These are phyloP conservation scores for Thunnus albacares DNA, from an alignment of 2,797 vertebrate species.

Conservation along the genomic window DNA sequence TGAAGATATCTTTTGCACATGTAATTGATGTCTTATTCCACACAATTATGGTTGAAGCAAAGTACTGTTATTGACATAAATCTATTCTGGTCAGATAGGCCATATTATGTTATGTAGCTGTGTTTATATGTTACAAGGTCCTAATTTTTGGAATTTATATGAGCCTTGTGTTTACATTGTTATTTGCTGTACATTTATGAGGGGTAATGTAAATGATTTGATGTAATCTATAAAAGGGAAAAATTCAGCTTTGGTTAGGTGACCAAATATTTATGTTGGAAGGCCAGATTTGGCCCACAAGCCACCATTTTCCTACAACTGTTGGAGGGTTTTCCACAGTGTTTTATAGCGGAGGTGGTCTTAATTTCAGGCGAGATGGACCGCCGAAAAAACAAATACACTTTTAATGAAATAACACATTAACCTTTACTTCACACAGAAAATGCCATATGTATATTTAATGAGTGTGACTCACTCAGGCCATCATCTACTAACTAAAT, in stretches of 20 bases:
- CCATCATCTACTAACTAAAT: background rate
- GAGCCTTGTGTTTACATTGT: too few relatives aligned
- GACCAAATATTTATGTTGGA: background rate
- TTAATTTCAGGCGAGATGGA: background rate
- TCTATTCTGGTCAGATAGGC: too few relatives aligned
- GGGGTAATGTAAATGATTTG: too few relatives aligned
- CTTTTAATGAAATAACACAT: constrained; percentile 9
- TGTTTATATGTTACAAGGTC: too few relatives aligned
- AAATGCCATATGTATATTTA: background rate
- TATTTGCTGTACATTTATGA: too few relatives aligned
- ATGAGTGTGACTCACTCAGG: background rate
- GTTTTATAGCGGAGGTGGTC: background rate
- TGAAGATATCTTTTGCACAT: too few relatives aligned
- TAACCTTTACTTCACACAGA: background rate
- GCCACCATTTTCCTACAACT: background rate
- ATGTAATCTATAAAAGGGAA: too few relatives aligned
- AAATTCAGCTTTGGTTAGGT: too few relatives aligned
- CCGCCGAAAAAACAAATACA: background rate
- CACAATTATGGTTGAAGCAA: too few relatives aligned
- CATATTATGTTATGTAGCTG: background rate
- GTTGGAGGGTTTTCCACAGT: background rate
- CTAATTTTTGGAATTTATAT: too few relatives aligned
- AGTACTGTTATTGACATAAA: too few relatives aligned
- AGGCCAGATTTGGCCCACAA: background rate
- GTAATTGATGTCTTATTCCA: too few relatives aligned